phyloP scores from a whole-genome alignment of 2,888 invertebrate genomes.

The Xanthorhoe spadicearia region DNA sequence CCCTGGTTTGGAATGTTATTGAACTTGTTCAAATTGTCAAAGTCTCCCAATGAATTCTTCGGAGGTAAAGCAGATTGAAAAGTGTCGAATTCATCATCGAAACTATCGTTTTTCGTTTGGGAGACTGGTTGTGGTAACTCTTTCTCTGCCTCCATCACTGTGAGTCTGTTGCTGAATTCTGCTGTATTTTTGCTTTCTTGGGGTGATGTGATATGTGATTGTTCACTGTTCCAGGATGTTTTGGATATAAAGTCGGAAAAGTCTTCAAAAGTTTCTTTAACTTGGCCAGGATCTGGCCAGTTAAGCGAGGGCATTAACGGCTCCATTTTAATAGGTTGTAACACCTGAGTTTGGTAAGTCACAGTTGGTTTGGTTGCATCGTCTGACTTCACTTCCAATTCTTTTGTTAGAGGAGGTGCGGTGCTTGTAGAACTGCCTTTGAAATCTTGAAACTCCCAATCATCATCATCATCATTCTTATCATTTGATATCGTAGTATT shows the following conservation, averaged over 20 bases:
- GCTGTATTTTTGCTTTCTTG: constrained; percentile 26
- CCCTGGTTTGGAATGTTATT: constrained; percentile 46
- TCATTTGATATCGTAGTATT: constrained; percentile 39
- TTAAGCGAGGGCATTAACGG: constrained; percentile 75
- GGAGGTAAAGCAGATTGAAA: constrained; percentile 73
- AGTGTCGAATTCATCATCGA: constrained; percentile 77
- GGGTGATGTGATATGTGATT: constrained; percentile 29
- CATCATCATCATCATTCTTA: constrained; percentile 60
- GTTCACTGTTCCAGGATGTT: constrained; percentile 53
- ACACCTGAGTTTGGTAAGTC: constrained; percentile 63
- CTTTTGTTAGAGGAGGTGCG: constrained; percentile 36
- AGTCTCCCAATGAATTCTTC: constrained; percentile 44
- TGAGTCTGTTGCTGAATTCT: constrained; percentile 35
- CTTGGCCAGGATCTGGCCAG: constrained; percentile 81
- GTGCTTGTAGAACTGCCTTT: constrained; percentile 53
- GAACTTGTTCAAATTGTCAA: constrained; percentile 39
- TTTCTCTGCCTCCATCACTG: constrained; percentile 33
- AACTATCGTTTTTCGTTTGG: constrained; percentile 41
- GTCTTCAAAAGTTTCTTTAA: constrained; percentile 76
- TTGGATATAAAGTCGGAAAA: constrained; percentile 74
- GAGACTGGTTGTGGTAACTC: constrained; percentile 2
- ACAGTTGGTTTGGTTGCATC: constrained; percentile 47
- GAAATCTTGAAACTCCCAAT: constrained; percentile 80
- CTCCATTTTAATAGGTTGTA: constrained; percentile 77
- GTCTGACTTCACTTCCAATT: constrained; percentile 40